Conservation (phyloP, 2,113 vertebrate genomes). For the Conger conger region DNA sequence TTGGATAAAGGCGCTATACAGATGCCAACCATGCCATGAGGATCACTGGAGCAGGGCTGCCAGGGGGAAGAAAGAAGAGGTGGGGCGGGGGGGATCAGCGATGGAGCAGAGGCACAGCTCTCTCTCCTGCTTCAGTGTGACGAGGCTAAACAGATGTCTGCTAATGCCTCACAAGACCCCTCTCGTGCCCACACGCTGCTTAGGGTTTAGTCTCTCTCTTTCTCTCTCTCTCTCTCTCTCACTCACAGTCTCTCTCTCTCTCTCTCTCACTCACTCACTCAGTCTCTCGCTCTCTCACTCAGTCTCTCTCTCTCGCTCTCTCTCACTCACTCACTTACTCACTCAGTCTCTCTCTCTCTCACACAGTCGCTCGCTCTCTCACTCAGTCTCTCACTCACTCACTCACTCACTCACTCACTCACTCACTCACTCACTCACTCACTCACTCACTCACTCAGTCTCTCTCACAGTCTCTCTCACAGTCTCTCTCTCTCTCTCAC, state of each 20-base stretch:
- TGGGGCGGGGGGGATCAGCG: neutral
- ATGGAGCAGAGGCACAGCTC: neutral
- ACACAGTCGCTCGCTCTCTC: too few relatives aligned
- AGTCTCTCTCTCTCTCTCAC: neutral
- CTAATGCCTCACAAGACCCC: constrained; percentile 28
- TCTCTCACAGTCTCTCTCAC: neutral
- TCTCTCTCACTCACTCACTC: too few relatives aligned
- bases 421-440: too few relatives aligned
- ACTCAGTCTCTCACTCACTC: too few relatives aligned
- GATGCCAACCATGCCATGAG: too few relatives aligned
- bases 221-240: constrained; percentile 38
- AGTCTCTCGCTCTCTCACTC: too few relatives aligned
- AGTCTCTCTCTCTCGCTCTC: neutral
- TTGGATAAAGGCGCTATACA: too few relatives aligned
- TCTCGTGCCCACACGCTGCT: constrained; percentile 45
- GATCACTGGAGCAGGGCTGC: neutral
- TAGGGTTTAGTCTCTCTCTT: constrained; percentile 42
- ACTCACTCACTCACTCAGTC: too few relatives aligned
- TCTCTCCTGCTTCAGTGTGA: constrained; percentile 13
- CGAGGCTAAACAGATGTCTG: constrained; percentile 36
- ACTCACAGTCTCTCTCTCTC: neutral
- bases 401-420: too few relatives aligned
- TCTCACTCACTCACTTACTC: constrained; percentile 30
- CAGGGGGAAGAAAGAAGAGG: neutral
- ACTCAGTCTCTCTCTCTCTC: neutral